Evolutionary conservation across 2,888 invertebrate species (phyloP).

Genomic region (Nipponacmea schrenckii): DNA sequence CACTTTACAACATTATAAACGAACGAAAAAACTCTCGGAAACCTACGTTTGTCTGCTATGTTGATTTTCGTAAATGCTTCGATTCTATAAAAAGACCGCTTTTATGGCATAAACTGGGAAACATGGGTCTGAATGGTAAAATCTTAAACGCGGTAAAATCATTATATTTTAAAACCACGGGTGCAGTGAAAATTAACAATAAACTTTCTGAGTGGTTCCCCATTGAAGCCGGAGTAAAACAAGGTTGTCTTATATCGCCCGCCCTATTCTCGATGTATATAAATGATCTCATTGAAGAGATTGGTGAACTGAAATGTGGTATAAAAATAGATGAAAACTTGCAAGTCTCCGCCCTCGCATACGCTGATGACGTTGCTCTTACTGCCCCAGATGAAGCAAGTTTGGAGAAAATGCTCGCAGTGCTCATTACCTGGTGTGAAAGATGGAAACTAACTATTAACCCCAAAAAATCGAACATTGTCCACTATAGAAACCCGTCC

Average conservation of each 20-base stretch:
- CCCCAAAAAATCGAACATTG: background rate
- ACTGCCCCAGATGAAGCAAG: background rate
- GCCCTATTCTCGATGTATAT: background rate
- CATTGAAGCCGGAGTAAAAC: background rate
- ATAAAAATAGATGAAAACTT: background rate
- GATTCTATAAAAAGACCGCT: background rate
- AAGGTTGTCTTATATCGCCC: conserved; percentile 1
- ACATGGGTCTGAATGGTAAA: background rate
- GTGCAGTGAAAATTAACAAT: background rate
- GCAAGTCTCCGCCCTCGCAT: no score
- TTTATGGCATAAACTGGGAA: background rate
- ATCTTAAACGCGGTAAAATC: background rate
- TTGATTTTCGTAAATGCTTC: background rate
- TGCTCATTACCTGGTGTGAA: background rate
- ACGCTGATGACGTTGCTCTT: background rate
- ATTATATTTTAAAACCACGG: background rate
- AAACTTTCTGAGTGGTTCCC: background rate
- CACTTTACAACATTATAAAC: background rate
- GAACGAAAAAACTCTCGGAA: background rate
- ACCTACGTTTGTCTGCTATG: background rate
- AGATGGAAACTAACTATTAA: conserved; percentile 6
- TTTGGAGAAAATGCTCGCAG: background rate
- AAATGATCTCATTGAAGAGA: background rate
- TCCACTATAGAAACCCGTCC: background rate
- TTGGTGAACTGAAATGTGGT: background rate